phyloP scores from a whole-genome alignment of 2,113 vertebrate genomes.

The Corvus hawaiiensis region DNA sequence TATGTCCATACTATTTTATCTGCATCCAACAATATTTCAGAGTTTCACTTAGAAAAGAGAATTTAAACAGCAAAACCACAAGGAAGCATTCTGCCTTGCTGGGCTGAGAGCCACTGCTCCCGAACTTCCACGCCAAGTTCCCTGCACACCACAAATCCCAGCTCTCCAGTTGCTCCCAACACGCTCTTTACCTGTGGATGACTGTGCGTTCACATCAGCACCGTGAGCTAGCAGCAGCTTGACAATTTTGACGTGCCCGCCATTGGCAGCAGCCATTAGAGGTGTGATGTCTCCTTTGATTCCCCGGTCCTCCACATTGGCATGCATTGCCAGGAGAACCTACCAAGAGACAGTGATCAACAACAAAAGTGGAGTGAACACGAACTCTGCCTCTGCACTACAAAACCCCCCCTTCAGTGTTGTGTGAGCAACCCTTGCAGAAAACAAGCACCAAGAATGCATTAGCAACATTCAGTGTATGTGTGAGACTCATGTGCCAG shows the following conservation, averaged over 20 bases:
- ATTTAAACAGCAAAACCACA: not conserved
- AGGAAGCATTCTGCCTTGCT: not conserved
- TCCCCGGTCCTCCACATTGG: slow-evolving; percentile 96
- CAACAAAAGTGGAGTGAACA: not conserved
- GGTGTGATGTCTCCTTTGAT: slow-evolving; percentile 98
- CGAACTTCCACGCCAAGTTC: fast-evolving
- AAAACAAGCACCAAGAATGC: fast-evolving
- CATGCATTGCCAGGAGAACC: slow-evolving; percentile 98
- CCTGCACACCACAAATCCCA: not conserved
- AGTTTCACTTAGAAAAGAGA: not conserved
- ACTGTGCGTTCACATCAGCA: slow-evolving; percentile 97
- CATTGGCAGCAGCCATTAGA: slow-evolving; percentile 98
- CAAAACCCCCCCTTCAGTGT: not conserved
- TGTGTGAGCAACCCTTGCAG: not conserved
- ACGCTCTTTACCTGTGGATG: slow-evolving; percentile 85
- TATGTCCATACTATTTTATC: fast-evolving
- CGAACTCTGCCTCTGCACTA: not conserved
- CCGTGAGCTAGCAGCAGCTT: slow-evolving; percentile 97
- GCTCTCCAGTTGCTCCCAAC: fast-evolving
- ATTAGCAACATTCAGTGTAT: not conserved
- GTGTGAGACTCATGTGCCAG: not conserved
- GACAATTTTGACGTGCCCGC: slow-evolving; percentile 97
- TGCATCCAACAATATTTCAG: not conserved
- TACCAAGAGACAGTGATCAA: slow-evolving; percentile 36
- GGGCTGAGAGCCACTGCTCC: not conserved